A percentile compares a stretch with the other conserved stretches of the same genome.
Conservation (phyloP, 2,888 invertebrate genomes). For the Ypsolopha sequella region DNA sequence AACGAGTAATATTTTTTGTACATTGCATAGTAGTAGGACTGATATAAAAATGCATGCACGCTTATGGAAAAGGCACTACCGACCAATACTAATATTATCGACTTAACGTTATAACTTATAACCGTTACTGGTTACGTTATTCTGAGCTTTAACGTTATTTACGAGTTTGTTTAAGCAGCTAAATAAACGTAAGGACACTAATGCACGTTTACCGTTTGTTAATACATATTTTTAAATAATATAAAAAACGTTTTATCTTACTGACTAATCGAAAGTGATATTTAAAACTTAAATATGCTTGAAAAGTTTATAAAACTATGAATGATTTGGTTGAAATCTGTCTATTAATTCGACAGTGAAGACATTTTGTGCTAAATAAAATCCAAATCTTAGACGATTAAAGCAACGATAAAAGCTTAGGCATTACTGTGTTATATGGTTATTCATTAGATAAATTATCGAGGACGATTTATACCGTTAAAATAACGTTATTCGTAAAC, state of each 20-base stretch:
- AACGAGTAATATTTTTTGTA: constrained; percentile 22
- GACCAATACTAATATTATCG: neutral
- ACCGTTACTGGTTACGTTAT: neutral
- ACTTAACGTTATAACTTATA: neutral
- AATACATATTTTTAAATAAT: no score
- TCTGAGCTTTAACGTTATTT: neutral
- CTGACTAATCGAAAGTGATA: no score
- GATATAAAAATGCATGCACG: constrained; percentile 31
- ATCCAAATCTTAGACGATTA: neutral
- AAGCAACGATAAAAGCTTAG: constrained; percentile 1
- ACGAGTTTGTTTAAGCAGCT: neutral
- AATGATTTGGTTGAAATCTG: constrained; percentile 1
- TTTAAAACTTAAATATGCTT: neutral
- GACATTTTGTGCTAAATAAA: neutral
- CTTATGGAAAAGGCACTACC: constrained; percentile 11
- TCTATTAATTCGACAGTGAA: neutral
- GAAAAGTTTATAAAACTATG: neutral
- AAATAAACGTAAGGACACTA: no score
- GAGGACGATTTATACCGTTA: neutral
- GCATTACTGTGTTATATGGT: neutral
- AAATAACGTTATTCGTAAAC: neutral
- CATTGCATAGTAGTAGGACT: constrained; percentile 20
- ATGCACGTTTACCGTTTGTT: no score
- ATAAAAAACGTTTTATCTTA: no score
- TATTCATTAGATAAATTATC: neutral